Percentiles rank a stretch among this genome's conserved stretches.
Evolutionary conservation across 64 coral and sea anemone species (phyloP).

Genomic region (Actinia equina): DNA sequence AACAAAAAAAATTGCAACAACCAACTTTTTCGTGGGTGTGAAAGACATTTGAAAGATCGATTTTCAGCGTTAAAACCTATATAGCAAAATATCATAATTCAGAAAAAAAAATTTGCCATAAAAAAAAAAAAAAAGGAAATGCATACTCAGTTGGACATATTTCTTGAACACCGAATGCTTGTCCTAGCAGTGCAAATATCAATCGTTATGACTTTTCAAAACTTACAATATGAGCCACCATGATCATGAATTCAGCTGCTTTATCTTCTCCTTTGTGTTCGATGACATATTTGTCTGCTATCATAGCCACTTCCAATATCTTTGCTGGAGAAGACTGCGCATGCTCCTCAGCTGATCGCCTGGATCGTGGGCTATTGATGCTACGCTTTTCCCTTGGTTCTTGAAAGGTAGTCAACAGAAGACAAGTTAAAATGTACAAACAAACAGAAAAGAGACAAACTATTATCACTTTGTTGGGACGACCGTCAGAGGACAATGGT

Average conservation of each 20-base stretch:
- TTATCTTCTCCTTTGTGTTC: slow-evolving; percentile 18
- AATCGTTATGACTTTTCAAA: not conserved
- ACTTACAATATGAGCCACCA: slow-evolving; percentile 50
- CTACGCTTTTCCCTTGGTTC: not conserved
- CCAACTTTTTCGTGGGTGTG: no score
- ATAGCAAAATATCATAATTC: no score
- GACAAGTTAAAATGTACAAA: not conserved
- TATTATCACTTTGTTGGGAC: no score
- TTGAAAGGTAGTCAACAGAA: not conserved
- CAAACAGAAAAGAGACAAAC: not conserved
- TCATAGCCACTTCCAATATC: slow-evolving; percentile 44
- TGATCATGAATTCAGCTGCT: slow-evolving; percentile 8
- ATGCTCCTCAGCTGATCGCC: not conserved
- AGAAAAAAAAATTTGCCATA: no score
- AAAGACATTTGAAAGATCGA: no score
- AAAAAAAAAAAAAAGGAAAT: no score
- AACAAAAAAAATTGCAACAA: no score
- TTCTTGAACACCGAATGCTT: no score
- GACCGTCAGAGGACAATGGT: no score
- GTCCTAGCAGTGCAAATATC: no score
- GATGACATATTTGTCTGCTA: slow-evolving; percentile 49
- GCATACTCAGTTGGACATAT: no score
- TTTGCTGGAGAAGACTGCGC: slow-evolving; percentile 1
- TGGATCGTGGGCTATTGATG: not conserved
- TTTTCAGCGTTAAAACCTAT: no score